phyloP scores from a whole-genome alignment of 2,888 invertebrate genomes.

The Luperina nickerlii region DNA sequence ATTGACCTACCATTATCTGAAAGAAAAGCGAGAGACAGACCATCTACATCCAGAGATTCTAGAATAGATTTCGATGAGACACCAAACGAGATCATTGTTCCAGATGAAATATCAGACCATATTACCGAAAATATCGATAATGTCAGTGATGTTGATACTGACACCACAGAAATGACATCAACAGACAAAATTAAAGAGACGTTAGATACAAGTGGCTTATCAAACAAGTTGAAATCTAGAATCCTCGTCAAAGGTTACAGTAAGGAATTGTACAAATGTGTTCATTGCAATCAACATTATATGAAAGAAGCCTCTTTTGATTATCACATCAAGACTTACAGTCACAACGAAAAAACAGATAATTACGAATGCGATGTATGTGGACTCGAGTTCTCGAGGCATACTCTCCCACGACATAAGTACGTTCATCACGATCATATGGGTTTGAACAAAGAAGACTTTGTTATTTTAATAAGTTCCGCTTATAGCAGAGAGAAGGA shows the following conservation, averaged over 20 bases:
- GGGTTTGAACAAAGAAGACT: slow-evolving; percentile 33
- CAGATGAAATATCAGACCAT: slow-evolving; percentile 12
- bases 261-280: slow-evolving; percentile 41
- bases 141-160: slow-evolving; percentile 17
- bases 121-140: neutral
- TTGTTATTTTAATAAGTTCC: slow-evolving; percentile 14
- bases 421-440: slow-evolving; percentile 55
- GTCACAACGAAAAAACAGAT: neutral
- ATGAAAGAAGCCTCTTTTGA: slow-evolving; percentile 17
- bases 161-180: neutral
- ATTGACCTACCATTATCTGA: neutral
- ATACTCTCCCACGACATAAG: slow-evolving; percentile 44
- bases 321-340: slow-evolving; percentile 26
- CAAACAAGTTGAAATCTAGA: slow-evolving; percentile 27
- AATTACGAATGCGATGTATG: slow-evolving; percentile 46
- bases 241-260: slow-evolving; percentile 26
- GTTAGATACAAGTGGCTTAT: slow-evolving; percentile 10
- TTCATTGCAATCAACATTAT: slow-evolving; percentile 39
- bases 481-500: neutral
- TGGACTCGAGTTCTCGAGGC: slow-evolving; percentile 38
- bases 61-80: slow-evolving; percentile 2
- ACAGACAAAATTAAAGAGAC: neutral
- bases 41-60: slow-evolving; percentile 18
- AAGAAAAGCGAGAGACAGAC: neutral
- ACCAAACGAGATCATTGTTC: slow-evolving; percentile 1